Conservation (phyloP, 2,888 invertebrate genomes). For the Hydrotaea cyrtoneurina region DNA sequence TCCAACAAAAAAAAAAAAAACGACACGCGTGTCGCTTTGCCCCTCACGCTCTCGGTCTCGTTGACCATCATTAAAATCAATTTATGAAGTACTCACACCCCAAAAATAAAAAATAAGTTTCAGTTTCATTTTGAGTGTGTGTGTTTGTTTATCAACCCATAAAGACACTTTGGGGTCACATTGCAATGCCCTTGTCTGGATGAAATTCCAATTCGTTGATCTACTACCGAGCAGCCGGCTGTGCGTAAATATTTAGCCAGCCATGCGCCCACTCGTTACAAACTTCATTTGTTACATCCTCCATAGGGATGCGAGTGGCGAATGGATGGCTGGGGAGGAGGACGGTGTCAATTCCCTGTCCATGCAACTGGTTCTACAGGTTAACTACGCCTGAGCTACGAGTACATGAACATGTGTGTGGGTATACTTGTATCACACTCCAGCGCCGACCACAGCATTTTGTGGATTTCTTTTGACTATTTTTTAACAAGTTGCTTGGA, state of each 20-base stretch:
- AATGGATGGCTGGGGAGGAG: neutral
- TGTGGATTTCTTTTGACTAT: conserved; percentile 13
- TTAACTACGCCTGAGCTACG: conserved; percentile 44
- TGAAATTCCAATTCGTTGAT: neutral
- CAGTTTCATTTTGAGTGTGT: neutral
- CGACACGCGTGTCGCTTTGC: neutral
- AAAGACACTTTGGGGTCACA: conserved; percentile 53
- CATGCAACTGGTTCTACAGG: conserved; percentile 52
- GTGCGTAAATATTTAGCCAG: neutral
- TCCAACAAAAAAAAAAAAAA: neutral
- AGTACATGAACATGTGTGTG: neutral
- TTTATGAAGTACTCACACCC: neutral
- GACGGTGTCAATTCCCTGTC: neutral
- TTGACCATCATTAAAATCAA: neutral
- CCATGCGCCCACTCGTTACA: conserved; percentile 9
- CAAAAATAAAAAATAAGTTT: conserved; percentile 1
- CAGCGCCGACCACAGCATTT: neutral
- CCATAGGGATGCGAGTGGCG: neutral
- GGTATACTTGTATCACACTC: neutral
- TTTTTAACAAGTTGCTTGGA: conserved; percentile 8
- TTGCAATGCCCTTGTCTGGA: conserved; percentile 59
- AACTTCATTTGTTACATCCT: neutral
- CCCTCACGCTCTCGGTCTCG: neutral
- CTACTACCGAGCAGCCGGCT: neutral
- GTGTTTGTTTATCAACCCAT: neutral